A percentile compares a stretch with the other conserved stretches of the same genome.
Conservation (phyloP, 2,888 invertebrate genomes). For the Alviniconcha strummeri region DNA sequence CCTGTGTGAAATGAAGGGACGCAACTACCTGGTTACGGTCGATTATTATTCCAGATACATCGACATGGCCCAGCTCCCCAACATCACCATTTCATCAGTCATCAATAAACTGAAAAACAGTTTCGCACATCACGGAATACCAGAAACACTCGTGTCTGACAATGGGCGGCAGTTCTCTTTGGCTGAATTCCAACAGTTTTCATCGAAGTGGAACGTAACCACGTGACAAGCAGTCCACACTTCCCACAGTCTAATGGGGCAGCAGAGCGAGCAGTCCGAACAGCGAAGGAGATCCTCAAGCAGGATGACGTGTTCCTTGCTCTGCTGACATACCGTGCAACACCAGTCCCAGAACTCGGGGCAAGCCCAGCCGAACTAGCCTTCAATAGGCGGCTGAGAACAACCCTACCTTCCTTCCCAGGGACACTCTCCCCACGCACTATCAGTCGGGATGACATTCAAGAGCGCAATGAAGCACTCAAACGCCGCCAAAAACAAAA, state of each 20-base stretch:
- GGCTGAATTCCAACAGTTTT: neutral
- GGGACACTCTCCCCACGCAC: too few species aligned
- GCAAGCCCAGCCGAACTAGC: conserved; percentile 16
- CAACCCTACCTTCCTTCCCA: too few species aligned
- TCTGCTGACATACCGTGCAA: neutral
- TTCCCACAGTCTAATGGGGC: conserved; percentile 7
- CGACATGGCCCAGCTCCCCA: neutral
- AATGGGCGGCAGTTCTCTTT: neutral
- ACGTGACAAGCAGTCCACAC: conserved; percentile 1
- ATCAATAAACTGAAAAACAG: conserved; percentile 3
- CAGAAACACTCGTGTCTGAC: conserved; percentile 6
- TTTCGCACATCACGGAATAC: conserved; percentile 10
- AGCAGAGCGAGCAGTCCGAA: neutral
- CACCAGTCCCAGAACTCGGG: neutral
- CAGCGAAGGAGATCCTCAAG: neutral
- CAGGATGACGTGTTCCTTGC: neutral
- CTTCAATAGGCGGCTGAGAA: neutral
- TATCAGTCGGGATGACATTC: too few species aligned
- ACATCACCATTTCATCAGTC: neutral
- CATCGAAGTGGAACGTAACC: neutral
- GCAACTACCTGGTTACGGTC: neutral
- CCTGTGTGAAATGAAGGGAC: neutral
- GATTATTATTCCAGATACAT: conserved; percentile 3
- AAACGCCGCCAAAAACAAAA: neutral
- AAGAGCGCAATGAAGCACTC: neutral